Evolutionary conservation across 1,140 invertebrate genomes (phyloP).

Genomic region (Philopotamus ludificatus): DNA sequence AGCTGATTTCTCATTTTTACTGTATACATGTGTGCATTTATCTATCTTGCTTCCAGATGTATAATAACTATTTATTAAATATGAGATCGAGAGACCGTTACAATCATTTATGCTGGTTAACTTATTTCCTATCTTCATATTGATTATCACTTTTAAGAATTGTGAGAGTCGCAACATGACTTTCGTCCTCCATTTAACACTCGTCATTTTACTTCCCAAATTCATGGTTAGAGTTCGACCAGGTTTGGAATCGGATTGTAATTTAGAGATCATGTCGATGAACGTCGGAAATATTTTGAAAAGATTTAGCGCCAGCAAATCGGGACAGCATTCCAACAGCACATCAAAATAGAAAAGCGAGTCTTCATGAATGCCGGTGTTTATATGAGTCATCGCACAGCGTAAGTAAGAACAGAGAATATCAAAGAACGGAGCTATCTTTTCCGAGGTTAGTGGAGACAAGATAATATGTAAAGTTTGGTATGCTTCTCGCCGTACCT

Average conservation of each 20-base stretch:
- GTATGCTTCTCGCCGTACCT: constrained; percentile 66
- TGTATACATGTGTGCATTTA: constrained; percentile 5
- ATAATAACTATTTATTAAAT: background rate
- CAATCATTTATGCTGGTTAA: background rate
- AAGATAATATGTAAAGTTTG: constrained; percentile 68
- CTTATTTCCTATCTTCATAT: constrained; percentile 2
- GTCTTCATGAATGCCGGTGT: constrained; percentile 75
- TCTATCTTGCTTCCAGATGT: background rate
- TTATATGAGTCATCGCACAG: constrained; percentile 86
- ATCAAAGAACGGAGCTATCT: constrained; percentile 68
- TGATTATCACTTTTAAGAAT: constrained; percentile 56
- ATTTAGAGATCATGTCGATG: constrained; percentile 75
- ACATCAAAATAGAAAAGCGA: constrained; percentile 75
- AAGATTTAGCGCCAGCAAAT: constrained; percentile 62
- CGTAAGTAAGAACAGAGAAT: constrained; percentile 74
- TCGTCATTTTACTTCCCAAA: constrained; percentile 66
- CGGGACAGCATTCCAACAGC: constrained; percentile 61
- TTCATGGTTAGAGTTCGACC: constrained; percentile 64
- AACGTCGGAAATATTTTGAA: constrained; percentile 73
- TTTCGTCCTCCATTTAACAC: constrained; percentile 72
- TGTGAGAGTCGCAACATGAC: constrained; percentile 65
- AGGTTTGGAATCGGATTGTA: constrained; percentile 61
- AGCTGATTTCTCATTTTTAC: constrained; percentile 40
- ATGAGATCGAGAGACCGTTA: background rate
- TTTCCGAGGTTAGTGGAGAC: constrained; percentile 52